Evolutionary conservation across 2,113 vertebrate species (phyloP), one percentile per base, ranked within the genome.

Genomic region (Aspidoscelis tigris): DNA sequence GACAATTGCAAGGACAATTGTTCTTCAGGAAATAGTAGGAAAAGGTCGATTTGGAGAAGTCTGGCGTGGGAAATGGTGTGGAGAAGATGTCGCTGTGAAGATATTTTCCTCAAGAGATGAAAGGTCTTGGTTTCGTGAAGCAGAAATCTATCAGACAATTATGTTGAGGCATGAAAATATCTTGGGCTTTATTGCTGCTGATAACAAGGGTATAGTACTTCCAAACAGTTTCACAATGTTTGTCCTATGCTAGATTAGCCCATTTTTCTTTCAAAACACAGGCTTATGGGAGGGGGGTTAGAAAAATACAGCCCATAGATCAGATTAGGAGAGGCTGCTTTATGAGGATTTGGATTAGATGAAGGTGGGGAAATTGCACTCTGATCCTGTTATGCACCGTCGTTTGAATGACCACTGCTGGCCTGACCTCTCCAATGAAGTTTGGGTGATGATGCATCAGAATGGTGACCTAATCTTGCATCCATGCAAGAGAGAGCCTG

Each of bases 41-140:
- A 99, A 99, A 89, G 98, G 99, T 2, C 96, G 98, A 0, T 99
- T 98, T 20, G 99, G 98, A 0, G 99, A 99, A 87, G 98, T 99
- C 80, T 99, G 98, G 98, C 96, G 96, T 1, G 99, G 99, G 43
- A 98, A 96, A n/a, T 99, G 98, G 99, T 96, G 98, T 0, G 99
- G 98, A 10, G 98, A 99, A 90, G 99, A 99, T 0, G 99, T 99
- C 14, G 99, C 99, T 2, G 98, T 99, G 89, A 99, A 99, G 93
- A 99, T 99, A 94, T 99, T 99, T 95, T 99, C 98, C 83, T 98
- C 99, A 47, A 95, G 98, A 85, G 98, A 99, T 0, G 98, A 99
- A 88, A 94, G 98, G 21, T 99, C 99, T 16, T 99, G 99, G 98
- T 99, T 99, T 89, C 97, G 99, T 0, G 98, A 99, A 93, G 98